phyloP scores from a whole-genome alignment of 2,797 vertebrate species.

The Gymnothorax reevesii region DNA sequence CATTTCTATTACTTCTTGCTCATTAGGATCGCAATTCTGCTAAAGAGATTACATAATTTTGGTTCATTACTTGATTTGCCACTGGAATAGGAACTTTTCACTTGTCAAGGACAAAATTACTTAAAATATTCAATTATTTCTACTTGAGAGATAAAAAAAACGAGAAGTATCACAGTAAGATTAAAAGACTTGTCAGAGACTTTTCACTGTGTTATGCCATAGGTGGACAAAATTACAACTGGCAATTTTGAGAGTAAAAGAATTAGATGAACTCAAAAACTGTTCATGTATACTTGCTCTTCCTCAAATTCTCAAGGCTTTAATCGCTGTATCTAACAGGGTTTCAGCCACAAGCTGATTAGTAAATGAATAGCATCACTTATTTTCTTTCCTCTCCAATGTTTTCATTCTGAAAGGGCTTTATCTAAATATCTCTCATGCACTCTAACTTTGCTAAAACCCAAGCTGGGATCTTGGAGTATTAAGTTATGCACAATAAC shows the following conservation, averaged over 20 bases:
- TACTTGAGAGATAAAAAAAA: too few relatives aligned
- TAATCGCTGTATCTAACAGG: conserved; percentile 49
- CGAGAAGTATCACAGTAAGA: too few relatives aligned
- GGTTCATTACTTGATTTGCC: too few relatives aligned
- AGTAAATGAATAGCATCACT: conserved; percentile 53
- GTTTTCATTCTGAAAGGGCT: conserved; percentile 69
- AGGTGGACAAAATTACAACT: not conserved
- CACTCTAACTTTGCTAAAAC: conserved; percentile 41
- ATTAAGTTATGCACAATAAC: not conserved
- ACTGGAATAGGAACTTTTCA: too few relatives aligned
- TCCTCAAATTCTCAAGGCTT: not conserved
- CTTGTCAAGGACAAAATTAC: too few relatives aligned
- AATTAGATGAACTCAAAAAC: not conserved
- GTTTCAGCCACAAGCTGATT: conserved; percentile 55
- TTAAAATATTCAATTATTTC: too few relatives aligned
- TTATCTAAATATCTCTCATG: conserved; percentile 70
- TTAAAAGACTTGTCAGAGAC: too few relatives aligned
- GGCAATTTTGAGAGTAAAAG: not conserved
- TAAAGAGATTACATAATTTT: too few relatives aligned
- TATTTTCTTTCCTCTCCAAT: conserved; percentile 28
- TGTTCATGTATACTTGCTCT: not conserved
- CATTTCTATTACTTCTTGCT: too few relatives aligned
- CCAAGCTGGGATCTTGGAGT: not conserved
- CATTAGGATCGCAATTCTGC: too few relatives aligned
- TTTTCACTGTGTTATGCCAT: too few relatives aligned